phyloP scores from a whole-genome alignment of 2,113 vertebrate species.

The Sceloporus tristichus region DNA sequence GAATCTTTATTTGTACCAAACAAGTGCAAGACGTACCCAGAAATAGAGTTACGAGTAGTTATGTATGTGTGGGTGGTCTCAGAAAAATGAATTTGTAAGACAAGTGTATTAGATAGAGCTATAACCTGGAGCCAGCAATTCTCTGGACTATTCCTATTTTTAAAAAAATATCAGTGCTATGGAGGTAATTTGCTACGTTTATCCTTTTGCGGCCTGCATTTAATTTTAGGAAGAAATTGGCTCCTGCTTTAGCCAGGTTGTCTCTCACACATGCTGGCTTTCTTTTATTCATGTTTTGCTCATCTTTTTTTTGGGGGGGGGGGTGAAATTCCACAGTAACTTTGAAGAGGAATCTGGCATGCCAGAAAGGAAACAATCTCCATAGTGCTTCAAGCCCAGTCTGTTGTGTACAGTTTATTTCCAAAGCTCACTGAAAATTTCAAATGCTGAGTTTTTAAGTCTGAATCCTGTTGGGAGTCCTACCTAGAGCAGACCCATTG shows the following conservation, averaged over 20 bases:
- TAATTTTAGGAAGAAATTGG: slow-evolving; percentile 59
- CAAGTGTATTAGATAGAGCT: slow-evolving; percentile 29
- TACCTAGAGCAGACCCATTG: too few species aligned
- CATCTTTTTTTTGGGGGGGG: slow-evolving; percentile 33
- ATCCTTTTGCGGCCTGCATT: slow-evolving; percentile 62
- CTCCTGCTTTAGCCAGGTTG: slow-evolving; percentile 57
- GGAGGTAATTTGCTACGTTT: slow-evolving; percentile 57
- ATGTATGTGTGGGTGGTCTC: background rate
- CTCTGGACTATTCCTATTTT: slow-evolving; percentile 37
- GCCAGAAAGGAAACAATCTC: slow-evolving; percentile 73
- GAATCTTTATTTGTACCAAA: background rate
- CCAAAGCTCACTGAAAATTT: slow-evolving; percentile 51
- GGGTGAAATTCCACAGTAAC: slow-evolving; percentile 24
- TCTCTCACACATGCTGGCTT: slow-evolving; percentile 62
- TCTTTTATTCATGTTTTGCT: slow-evolving; percentile 65
- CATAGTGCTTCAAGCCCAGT: slow-evolving; percentile 57
- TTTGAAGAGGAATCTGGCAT: slow-evolving; percentile 72
- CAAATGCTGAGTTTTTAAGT: slow-evolving; percentile 41
- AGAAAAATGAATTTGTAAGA: slow-evolving; percentile 12
- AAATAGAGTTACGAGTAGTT: background rate
- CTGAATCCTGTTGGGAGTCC: too few species aligned
- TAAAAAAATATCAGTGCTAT: slow-evolving; percentile 34
- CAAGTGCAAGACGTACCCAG: background rate
- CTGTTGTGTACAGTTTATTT: slow-evolving; percentile 72
- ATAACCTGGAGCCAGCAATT: slow-evolving; percentile 15